phyloP scores from a whole-genome alignment of 2,113 vertebrate species.

The Corythornis cristatus region DNA sequence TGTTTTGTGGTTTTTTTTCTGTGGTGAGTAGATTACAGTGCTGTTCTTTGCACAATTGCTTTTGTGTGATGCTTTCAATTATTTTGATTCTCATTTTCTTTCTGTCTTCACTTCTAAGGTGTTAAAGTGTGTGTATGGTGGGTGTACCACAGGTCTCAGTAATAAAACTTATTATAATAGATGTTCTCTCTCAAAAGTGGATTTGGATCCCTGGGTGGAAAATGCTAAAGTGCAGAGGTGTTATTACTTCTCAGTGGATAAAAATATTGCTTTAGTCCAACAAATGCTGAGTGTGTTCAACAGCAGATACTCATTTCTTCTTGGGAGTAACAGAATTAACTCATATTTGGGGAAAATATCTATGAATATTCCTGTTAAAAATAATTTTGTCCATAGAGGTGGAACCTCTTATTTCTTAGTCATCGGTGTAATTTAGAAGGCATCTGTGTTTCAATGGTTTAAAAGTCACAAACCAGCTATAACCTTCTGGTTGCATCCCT shows the following conservation, averaged over 20 bases:
- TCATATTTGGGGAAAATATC: not conserved
- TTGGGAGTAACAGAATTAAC: not conserved
- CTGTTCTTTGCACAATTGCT: not conserved
- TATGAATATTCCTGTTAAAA: not conserved
- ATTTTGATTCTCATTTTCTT: conserved; percentile 21
- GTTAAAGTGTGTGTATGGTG: not conserved
- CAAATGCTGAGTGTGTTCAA: not conserved
- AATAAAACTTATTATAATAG: not conserved
- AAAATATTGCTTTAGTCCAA: not conserved
- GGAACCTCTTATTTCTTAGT: not conserved
- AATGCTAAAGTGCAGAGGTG: not conserved
- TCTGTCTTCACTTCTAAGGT: not conserved
- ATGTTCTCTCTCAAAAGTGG: not conserved
- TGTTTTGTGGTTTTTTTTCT: not conserved
- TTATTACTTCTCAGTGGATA: not conserved
- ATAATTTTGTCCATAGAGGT: not conserved
- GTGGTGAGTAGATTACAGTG: not conserved
- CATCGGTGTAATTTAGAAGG: not conserved
- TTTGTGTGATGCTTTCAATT: not conserved
- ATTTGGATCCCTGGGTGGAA: conserved; percentile 21
- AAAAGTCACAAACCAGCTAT: not conserved
- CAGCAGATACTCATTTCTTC: not conserved
- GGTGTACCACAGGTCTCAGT: not conserved
- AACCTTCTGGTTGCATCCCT: not conserved
- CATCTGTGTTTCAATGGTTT: not conserved